phyloP scores from a whole-genome alignment of 2,797 vertebrate species.

The Prunella strophiata region DNA sequence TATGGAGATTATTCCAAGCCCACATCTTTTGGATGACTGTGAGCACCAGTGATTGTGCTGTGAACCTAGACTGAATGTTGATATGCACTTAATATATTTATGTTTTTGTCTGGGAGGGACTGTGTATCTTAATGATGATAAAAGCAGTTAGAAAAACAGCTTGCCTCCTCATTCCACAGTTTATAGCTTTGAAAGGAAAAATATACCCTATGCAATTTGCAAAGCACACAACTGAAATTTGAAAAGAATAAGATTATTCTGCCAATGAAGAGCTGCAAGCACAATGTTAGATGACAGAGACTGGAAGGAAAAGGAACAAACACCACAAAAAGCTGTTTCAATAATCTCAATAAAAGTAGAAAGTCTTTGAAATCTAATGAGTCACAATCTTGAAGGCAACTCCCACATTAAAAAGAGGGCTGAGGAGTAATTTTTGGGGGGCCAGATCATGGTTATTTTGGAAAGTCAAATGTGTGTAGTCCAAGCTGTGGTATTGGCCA shows the following conservation, averaged over 20 bases:
- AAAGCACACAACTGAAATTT: background rate
- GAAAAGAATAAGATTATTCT: background rate
- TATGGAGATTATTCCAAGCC: background rate
- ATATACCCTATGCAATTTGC: background rate
- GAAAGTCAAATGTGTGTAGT: background rate
- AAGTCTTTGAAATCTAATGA: background rate
- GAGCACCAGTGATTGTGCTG: background rate
- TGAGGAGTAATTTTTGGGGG: background rate
- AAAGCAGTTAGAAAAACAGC: constrained; percentile 19
- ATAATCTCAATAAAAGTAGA: background rate
- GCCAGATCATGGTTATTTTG: background rate
- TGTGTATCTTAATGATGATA: background rate
- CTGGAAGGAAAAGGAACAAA: background rate
- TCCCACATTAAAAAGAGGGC: background rate
- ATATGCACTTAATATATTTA: constrained; percentile 1
- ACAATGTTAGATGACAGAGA: background rate
- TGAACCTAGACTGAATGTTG: background rate
- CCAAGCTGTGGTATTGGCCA: background rate
- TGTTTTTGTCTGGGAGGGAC: background rate
- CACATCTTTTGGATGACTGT: background rate
- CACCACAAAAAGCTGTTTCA: background rate
- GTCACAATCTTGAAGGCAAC: background rate
- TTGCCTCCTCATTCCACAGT: background rate
- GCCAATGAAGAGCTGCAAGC: background rate
- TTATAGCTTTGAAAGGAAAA: constrained; percentile 16